Conservation (phyloP, 2,797 vertebrate genomes). For the Megalops cyprinoides region DNA sequence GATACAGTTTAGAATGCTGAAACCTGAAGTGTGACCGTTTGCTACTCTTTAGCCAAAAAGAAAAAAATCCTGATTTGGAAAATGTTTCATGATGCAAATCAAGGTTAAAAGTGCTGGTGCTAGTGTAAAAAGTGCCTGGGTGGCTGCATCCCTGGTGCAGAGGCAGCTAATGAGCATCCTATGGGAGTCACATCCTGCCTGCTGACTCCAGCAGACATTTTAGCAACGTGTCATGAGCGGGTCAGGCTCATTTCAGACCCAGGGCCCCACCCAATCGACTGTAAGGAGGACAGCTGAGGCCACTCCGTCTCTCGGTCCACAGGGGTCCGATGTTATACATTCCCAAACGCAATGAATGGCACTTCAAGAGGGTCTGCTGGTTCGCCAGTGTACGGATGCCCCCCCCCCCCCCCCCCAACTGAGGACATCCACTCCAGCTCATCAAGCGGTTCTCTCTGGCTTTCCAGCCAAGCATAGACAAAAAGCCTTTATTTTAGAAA, state of each 20-base stretch:
- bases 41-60: too few species aligned
- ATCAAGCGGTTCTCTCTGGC: background rate
- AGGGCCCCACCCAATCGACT: background rate
- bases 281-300: background rate
- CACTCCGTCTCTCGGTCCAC: background rate
- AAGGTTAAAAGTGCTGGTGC: background rate
- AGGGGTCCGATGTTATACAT: background rate
- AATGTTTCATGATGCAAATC: too few species aligned
- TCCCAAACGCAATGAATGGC: background rate
- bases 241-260: background rate
- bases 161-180: slow-evolving; percentile 18
- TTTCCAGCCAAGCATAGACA: background rate
- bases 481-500: background rate
- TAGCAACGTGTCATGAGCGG: slow-evolving; percentile 3
- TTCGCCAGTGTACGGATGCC: background rate
- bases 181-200: background rate
- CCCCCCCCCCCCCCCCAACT: background rate
- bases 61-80: too few species aligned
- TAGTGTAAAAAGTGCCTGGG: background rate
- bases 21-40: too few species aligned
- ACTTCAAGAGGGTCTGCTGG: background rate
- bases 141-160: background rate
- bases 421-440: background rate
- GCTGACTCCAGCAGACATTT: background rate
- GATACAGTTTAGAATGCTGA: too few species aligned